Evolutionary conservation across 1,140 invertebrate genomes (phyloP).

Genomic region (Drosophila pallidifrons): DNA sequence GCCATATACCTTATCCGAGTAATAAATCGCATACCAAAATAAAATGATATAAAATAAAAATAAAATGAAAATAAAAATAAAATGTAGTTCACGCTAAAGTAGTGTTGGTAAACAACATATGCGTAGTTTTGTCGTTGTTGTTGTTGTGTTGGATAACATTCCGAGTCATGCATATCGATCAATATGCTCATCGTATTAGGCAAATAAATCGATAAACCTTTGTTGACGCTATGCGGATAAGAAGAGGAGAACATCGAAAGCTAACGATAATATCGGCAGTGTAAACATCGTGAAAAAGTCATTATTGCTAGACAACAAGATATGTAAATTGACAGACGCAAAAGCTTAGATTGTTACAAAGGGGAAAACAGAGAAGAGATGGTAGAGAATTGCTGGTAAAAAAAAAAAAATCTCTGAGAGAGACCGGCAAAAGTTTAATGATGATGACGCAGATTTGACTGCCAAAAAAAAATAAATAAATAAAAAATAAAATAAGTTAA

Average conservation of each 20-base stretch:
- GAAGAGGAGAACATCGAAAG: slow-evolving; percentile 3
- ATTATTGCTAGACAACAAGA: slow-evolving; percentile 20
- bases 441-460: slow-evolving; percentile 68
- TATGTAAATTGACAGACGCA: slow-evolving; percentile 39
- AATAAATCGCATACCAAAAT: too few species aligned
- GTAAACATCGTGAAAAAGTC: slow-evolving; percentile 12
- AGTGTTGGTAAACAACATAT: neutral
- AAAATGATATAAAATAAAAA: too few species aligned
- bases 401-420: slow-evolving; percentile 9
- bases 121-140: too few species aligned
- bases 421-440: slow-evolving; percentile 65
- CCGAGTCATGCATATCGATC: slow-evolving; percentile 1
- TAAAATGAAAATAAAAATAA: too few species aligned
- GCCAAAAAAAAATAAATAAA: slow-evolving; percentile 61
- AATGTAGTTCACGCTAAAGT: neutral
- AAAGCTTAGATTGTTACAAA: slow-evolving; percentile 3
- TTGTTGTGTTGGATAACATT: neutral
- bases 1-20: too few species aligned
- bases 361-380: neutral
- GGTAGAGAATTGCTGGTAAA: neutral
- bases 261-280: slow-evolving; percentile 11
- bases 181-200: neutral
- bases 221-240: neutral
- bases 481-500: slow-evolving; percentile 32
- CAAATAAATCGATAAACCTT: slow-evolving; percentile 9